Conservation (phyloP, 2,797 vertebrate genomes). For the Phalloptychus januarius region DNA sequence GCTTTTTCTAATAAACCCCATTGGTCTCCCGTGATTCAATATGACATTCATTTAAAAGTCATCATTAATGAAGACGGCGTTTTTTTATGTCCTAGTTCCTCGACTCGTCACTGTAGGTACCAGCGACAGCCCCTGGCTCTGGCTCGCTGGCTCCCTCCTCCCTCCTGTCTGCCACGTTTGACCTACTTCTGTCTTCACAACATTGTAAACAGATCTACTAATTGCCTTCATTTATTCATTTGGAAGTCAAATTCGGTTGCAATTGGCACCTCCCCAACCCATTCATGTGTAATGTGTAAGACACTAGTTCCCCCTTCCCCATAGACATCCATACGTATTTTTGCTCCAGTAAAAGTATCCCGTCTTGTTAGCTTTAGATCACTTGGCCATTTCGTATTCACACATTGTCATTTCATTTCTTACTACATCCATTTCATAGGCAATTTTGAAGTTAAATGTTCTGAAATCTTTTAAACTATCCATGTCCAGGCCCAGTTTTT, state of each 20-base stretch:
- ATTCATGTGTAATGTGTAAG: slow-evolving; percentile 77
- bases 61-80: slow-evolving; percentile 72
- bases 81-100: slow-evolving; percentile 75
- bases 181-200: slow-evolving; percentile 79
- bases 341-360: slow-evolving; percentile 44
- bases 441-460: background rate
- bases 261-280: slow-evolving; percentile 67
- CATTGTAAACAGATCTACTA: slow-evolving; percentile 81
- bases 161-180: slow-evolving; percentile 68
- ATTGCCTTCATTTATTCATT: slow-evolving; percentile 85
- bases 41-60: slow-evolving; percentile 80
- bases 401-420: background rate
- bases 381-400: background rate
- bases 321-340: slow-evolving; percentile 24
- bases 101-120: slow-evolving; percentile 71
- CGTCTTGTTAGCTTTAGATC: background rate
- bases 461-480: background rate
- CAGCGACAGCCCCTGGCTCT: slow-evolving; percentile 67
- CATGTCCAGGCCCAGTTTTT: background rate
- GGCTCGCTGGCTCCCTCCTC: slow-evolving; percentile 56
- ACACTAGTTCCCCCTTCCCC: slow-evolving; percentile 38
- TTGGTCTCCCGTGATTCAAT: slow-evolving; percentile 67
- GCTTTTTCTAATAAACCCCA: slow-evolving; percentile 62
- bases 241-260: slow-evolving; percentile 78
- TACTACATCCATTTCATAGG: background rate